Conservation (phyloP, 2,113 vertebrate species). For the Pomatorhinus ruficollis region DNA sequence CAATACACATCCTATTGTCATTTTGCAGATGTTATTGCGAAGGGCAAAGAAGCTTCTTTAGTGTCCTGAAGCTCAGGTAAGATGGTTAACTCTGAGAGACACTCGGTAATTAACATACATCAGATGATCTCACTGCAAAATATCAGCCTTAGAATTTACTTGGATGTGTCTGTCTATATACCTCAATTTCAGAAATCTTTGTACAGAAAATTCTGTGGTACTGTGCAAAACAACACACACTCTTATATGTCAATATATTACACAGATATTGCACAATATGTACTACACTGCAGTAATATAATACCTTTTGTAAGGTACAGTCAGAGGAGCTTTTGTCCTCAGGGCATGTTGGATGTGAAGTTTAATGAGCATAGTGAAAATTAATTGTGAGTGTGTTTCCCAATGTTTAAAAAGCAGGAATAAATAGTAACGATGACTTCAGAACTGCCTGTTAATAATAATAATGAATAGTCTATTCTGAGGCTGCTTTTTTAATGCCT, state of each 20-base stretch:
- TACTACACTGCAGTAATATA: not conserved
- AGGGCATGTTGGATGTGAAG: not conserved
- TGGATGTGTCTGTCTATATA: not conserved
- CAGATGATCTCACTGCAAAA: not conserved
- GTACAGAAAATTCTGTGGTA: not conserved
- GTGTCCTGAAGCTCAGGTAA: not conserved
- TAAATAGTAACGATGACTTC: not conserved
- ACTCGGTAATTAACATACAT: not conserved
- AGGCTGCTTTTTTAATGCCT: not conserved
- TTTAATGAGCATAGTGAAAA: not conserved
- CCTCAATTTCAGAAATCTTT: not conserved
- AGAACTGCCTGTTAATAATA: not conserved
- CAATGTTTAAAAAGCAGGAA: not conserved
- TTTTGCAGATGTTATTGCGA: not conserved
- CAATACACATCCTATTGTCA: not conserved
- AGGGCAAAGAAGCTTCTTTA: not conserved
- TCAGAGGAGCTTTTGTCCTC: not conserved
- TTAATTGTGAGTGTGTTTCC: not conserved
- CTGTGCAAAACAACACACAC: not conserved
- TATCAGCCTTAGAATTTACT: slow-evolving; percentile 29
- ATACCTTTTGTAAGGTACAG: not conserved
- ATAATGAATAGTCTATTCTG: not conserved
- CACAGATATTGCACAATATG: not conserved
- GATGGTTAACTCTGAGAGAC: not conserved
- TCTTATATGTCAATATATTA: not conserved